A percentile compares a stretch with the other conserved stretches of the same genome.
phyloP scores from a whole-genome alignment of 2,113 vertebrate genomes.

The Morone saxatilis region DNA sequence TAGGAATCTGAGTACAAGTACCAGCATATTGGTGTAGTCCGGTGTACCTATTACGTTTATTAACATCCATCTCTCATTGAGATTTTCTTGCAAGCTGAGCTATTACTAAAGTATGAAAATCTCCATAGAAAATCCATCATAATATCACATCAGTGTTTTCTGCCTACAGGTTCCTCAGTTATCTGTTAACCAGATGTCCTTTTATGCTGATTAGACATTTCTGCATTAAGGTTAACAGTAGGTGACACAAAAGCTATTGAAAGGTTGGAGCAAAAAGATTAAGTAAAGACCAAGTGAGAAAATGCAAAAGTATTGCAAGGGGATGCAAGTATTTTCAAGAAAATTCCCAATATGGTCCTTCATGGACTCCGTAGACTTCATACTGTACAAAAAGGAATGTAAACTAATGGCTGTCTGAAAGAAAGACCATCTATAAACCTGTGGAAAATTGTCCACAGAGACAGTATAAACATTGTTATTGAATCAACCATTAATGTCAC shows the following conservation, averaged over 20 bases:
- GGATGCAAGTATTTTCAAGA: background rate
- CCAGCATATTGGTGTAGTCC: background rate
- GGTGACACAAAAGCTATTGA: background rate
- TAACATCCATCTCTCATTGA: too few species aligned
- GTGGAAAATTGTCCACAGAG: background rate
- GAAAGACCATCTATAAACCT: background rate
- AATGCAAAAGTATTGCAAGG: background rate
- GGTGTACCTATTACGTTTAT: background rate
- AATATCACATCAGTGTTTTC: too few species aligned
- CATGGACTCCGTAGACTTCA: background rate
- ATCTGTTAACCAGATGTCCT: too few species aligned
- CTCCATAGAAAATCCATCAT: too few species aligned
- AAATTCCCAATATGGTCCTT: background rate
- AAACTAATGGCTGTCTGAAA: background rate
- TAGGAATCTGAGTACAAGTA: background rate
- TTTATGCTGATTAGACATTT: background rate
- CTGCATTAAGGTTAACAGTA: background rate
- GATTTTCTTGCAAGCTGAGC: too few species aligned
- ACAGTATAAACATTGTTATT: background rate
- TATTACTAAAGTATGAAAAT: too few species aligned
- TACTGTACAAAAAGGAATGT: background rate
- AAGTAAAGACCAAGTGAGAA: too few species aligned
- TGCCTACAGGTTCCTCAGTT: too few species aligned
- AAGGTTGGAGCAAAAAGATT: background rate
- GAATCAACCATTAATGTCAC: too few species aligned